Conservation (phyloP, 2,113 vertebrate genomes). For the Peucedramus taeniatus region DNA sequence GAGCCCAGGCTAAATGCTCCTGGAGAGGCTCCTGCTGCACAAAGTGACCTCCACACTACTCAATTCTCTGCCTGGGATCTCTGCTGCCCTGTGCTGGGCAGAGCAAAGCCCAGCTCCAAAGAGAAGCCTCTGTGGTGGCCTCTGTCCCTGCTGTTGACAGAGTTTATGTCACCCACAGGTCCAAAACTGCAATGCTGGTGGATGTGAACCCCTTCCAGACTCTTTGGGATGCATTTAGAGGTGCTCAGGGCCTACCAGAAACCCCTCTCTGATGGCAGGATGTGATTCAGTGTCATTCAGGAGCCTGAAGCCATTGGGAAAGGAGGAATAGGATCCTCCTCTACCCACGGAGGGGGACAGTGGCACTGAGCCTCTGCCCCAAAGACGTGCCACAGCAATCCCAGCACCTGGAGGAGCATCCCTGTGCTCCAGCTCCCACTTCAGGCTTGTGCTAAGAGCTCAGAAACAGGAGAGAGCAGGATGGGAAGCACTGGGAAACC, state of each 20-base stretch:
- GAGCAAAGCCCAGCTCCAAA: neutral
- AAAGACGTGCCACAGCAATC: neutral
- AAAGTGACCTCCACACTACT: neutral
- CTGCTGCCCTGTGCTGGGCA: neutral
- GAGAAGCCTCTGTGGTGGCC: neutral
- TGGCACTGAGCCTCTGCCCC: neutral
- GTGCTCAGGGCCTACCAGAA: neutral
- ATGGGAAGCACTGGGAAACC: neutral
- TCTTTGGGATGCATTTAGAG: neutral
- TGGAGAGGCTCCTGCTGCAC: neutral
- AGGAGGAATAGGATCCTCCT: neutral
- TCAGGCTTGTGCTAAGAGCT: accelerated
- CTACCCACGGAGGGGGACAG: neutral
- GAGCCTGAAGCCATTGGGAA: neutral
- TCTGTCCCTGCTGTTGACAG: neutral
- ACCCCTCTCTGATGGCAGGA: neutral
- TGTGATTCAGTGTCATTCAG: neutral
- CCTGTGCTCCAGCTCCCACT: neutral
- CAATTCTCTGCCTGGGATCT: neutral
- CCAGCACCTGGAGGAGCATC: neutral
- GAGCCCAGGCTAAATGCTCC: neutral
- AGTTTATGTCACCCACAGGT: neutral
- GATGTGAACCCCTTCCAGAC: neutral
- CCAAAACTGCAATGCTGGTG: neutral
- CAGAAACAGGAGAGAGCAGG: neutral